Evolutionary conservation across 92 coral and sea anemone genomes (phyloP).

Genomic region (Galaxea fascicularis): DNA sequence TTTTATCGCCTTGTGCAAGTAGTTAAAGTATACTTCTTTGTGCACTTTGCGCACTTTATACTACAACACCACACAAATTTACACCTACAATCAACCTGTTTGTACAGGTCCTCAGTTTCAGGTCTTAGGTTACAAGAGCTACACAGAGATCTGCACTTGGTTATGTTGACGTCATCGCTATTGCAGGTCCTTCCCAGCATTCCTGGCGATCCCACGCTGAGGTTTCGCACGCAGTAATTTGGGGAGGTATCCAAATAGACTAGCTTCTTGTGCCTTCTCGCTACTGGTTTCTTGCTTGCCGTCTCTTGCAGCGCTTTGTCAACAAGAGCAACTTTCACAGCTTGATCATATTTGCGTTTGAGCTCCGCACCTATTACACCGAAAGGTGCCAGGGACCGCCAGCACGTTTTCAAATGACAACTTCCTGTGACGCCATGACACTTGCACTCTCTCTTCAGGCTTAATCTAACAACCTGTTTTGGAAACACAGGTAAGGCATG

Average conservation of each 20-base stretch:
- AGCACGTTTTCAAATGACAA: constrained; percentile 78
- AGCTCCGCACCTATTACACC: constrained; percentile 71
- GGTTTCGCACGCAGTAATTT: constrained; percentile 79
- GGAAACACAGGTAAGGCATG: not conserved
- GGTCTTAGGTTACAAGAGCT: constrained; percentile 69
- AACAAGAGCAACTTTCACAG: constrained; percentile 58
- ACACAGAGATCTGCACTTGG: constrained; percentile 74
- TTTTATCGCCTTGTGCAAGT: constrained; percentile 32
- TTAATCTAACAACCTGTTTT: constrained; percentile 74
- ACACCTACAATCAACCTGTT: constrained; percentile 66
- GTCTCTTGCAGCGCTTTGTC: constrained; percentile 50
- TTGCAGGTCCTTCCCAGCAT: constrained; percentile 84
- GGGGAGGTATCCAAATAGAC: constrained; percentile 79
- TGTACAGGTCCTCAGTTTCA: constrained; percentile 27
- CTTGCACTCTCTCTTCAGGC: constrained; percentile 71
- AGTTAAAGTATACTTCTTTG: constrained; percentile 20
- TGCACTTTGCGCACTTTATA: constrained; percentile 75
- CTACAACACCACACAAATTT: constrained; percentile 92
- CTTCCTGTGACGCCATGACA: constrained; percentile 87
- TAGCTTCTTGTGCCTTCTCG: constrained; percentile 61
- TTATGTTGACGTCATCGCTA: constrained; percentile 36
- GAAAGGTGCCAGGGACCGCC: constrained; percentile 76
- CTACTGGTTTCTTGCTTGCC: constrained; percentile 22
- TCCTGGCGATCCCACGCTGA: constrained; percentile 71
- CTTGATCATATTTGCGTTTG: constrained; percentile 70